phyloP scores from a whole-genome alignment of 2,888 invertebrate genomes.

The Sturmia bella region DNA sequence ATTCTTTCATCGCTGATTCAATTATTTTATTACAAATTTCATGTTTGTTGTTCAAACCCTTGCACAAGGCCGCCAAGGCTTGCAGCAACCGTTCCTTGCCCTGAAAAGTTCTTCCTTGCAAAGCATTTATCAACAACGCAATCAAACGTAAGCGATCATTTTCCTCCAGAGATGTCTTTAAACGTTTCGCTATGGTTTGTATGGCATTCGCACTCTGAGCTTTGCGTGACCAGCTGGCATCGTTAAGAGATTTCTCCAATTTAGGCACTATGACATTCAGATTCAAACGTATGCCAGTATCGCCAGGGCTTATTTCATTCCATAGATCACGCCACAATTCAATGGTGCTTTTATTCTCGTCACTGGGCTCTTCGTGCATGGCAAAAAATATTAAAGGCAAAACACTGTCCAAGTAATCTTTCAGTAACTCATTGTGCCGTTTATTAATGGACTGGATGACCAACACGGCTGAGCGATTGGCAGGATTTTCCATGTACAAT shows the following conservation, averaged over 20 bases:
- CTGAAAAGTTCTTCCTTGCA: constrained; percentile 92
- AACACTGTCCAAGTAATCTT: constrained; percentile 88
- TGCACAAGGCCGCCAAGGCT: constrained; percentile 89
- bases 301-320: constrained; percentile 95
- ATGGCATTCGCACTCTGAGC: constrained; percentile 93
- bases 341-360: constrained; percentile 84
- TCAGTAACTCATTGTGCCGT: constrained; percentile 91
- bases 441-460: constrained; percentile 91
- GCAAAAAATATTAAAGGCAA: constrained; percentile 94
- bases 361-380: constrained; percentile 91
- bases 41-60: constrained; percentile 83
- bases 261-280: constrained; percentile 87
- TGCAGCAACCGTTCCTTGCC: constrained; percentile 93
- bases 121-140: constrained; percentile 86
- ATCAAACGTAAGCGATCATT: constrained; percentile 86
- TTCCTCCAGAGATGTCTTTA: constrained; percentile 86
- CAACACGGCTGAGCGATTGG: constrained; percentile 86
- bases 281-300: constrained; percentile 90
- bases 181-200: constrained; percentile 88
- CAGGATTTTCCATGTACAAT: constrained; percentile 87
- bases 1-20: constrained; percentile 89
- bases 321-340: constrained; percentile 94
- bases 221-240: constrained; percentile 94
- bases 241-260: constrained; percentile 87
- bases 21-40: constrained; percentile 83